Evolutionary conservation across 2,113 vertebrate genomes (phyloP), one percentile per base, ranked within the genome.

Genomic region (Hemibagrus wyckioides): DNA sequence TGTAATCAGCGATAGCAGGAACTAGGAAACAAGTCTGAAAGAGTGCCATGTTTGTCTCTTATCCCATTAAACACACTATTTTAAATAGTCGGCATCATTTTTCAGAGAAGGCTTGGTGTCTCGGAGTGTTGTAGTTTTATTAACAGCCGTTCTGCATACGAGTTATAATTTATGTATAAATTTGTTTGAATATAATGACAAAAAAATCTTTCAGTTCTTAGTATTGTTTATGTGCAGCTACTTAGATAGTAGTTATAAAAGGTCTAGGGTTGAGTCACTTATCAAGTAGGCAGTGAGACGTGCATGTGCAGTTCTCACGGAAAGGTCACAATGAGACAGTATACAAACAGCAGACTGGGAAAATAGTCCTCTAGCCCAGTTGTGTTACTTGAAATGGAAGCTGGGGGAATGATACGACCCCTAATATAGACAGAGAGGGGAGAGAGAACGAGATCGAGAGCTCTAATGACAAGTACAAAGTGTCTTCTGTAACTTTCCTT

Each of bases 361-460:
- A 86, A 89, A 87, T 33, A 86, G 39, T 75, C 71, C 88, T 71
- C 54, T 76, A n/a, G 54, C 19, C 30, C 83, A 36, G 59, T 77
- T 69, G 69, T 36, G 23, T 71, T 30, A 87, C 75, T 85, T 85
- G 93, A 92, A 94, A 95, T 88, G 30, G 92, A 93, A 95, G 92
- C 91, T 82, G 36, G n/a, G 89, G 89, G 89, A 91, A 92, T 91
- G 73, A 84, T 85, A 89, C 93, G 94, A 93, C 92, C 94, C 90
- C 44, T 41, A 89, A 85, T 85, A 87, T 90, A 90, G 90, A 85
- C 83, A 59, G 79, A 86, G 88, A 33, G 44, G 39, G 21, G 77
- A 85, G 83, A 61, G 83, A 5, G 39, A 61, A 57, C 67, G 71
- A 28, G 36, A 59, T 71, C 41, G n/a, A 80, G 41, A 75, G 83